phyloP scores from a whole-genome alignment of 2,888 invertebrate genomes.

The Agrotis ipsilon region DNA sequence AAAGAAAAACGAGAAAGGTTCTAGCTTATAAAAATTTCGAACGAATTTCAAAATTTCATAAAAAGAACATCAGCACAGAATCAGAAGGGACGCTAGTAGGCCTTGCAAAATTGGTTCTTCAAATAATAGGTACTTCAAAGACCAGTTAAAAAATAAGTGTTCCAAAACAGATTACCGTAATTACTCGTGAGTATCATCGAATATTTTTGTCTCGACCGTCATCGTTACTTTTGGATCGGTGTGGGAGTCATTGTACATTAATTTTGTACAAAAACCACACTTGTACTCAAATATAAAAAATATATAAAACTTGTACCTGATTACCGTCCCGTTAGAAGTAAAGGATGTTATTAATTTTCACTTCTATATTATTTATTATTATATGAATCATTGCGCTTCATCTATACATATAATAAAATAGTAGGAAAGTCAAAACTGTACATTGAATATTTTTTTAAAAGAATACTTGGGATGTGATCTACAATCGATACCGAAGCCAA shows the following conservation, averaged over 20 bases:
- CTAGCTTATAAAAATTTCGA: too few species aligned
- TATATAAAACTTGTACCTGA: constrained; percentile 35
- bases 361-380: constrained; percentile 28
- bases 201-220: constrained; percentile 46
- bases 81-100: not conserved
- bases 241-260: constrained; percentile 63
- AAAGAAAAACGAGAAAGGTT: too few species aligned
- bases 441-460: too few species aligned
- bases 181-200: constrained; percentile 7
- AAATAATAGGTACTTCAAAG: not conserved
- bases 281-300: constrained; percentile 1
- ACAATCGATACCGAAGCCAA: too few species aligned
- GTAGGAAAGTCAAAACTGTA: too few species aligned
- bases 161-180: constrained; percentile 35
- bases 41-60: too few species aligned
- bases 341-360: constrained; percentile 55
- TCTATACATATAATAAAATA: too few species aligned
- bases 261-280: constrained; percentile 42
- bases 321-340: constrained; percentile 54
- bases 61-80: too few species aligned
- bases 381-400: constrained; percentile 49
- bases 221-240: constrained; percentile 51
- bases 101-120: not conserved
- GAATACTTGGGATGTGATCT: too few species aligned
- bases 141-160: constrained; percentile 12